phyloP scores from a whole-genome alignment of 1,140 invertebrate genomes.

The Formica exsecta region DNA sequence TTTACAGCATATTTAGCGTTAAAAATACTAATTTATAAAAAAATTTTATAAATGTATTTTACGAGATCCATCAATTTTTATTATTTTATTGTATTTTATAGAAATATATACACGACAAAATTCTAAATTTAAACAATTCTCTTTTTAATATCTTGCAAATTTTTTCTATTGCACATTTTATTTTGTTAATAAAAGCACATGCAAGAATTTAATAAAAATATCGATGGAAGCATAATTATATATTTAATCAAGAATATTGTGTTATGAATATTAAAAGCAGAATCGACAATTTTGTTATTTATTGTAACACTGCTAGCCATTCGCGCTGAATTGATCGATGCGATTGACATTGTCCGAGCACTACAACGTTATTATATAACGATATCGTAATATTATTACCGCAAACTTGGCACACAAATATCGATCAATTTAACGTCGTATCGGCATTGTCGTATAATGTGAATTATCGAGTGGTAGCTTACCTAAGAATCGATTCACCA shows the following conservation, averaged over 20 bases:
- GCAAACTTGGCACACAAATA: background rate
- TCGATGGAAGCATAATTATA: background rate
- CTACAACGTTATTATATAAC: conserved; percentile 41
- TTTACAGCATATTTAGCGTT: background rate
- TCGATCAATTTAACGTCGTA: conserved; percentile 28
- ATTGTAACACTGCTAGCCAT: conserved; percentile 8
- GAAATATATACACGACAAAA: background rate
- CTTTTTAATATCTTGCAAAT: background rate
- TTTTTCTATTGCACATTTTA: conserved; percentile 1
- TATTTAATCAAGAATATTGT: conserved; percentile 8
- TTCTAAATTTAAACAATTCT: background rate
- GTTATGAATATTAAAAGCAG: conserved; percentile 13
- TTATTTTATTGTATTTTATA: background rate
- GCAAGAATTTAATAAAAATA: background rate
- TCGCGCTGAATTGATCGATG: background rate
- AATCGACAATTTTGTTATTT: conserved; percentile 28
- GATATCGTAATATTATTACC: conserved; percentile 27
- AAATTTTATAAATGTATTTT: background rate
- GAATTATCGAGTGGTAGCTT: conserved; percentile 61
- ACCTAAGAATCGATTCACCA: conserved; percentile 60
- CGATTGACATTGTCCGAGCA: background rate
- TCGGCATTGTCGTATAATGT: conserved; percentile 34
- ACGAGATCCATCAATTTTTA: background rate
- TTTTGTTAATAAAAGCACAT: background rate
- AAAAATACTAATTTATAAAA: background rate